These are phyloP conservation scores for Nymphalis io DNA, from an alignment of 1,140 invertebrate species.

Conservation along the genomic window DNA sequence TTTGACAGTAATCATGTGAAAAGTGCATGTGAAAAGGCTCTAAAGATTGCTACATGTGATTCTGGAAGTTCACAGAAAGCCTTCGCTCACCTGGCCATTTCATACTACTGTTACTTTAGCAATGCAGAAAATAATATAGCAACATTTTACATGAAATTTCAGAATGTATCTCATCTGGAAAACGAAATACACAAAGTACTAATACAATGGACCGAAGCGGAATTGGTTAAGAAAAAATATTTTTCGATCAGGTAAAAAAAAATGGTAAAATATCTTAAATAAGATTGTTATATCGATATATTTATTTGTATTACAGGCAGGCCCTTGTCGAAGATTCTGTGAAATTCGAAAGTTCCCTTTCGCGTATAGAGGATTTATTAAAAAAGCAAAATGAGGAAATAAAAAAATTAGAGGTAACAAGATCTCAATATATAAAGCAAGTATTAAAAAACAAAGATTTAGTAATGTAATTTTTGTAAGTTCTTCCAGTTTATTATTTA, in stretches of 20 bases:
- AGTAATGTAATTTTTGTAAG: too few relatives aligned
- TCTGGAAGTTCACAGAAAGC: too few relatives aligned
- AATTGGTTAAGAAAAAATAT: constrained; percentile 89
- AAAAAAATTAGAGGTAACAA: constrained; percentile 82
- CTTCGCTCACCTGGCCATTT: too few relatives aligned
- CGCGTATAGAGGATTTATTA: constrained; percentile 84
- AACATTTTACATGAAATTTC: constrained; percentile 26
- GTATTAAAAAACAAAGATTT: too few relatives aligned
- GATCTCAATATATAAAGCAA: background rate
- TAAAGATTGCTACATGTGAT: too few relatives aligned
- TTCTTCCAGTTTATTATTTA: too few relatives aligned
- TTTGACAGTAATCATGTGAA: too few relatives aligned
- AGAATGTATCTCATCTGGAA: constrained; percentile 87
- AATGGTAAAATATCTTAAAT: background rate
- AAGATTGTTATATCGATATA: background rate
- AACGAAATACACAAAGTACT: constrained; percentile 88
- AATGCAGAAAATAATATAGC: background rate
- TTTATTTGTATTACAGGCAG: constrained; percentile 62
- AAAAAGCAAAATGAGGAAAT: constrained; percentile 86
- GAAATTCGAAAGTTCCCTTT: constrained; percentile 86
- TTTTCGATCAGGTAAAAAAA: constrained; percentile 82
- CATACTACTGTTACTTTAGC: too few relatives aligned
- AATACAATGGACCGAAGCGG: constrained; percentile 89
- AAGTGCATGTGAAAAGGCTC: too few relatives aligned
- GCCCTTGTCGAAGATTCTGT: constrained; percentile 86